Conservation (phyloP, 2,113 vertebrate species). For the Micronisus gabar region DNA sequence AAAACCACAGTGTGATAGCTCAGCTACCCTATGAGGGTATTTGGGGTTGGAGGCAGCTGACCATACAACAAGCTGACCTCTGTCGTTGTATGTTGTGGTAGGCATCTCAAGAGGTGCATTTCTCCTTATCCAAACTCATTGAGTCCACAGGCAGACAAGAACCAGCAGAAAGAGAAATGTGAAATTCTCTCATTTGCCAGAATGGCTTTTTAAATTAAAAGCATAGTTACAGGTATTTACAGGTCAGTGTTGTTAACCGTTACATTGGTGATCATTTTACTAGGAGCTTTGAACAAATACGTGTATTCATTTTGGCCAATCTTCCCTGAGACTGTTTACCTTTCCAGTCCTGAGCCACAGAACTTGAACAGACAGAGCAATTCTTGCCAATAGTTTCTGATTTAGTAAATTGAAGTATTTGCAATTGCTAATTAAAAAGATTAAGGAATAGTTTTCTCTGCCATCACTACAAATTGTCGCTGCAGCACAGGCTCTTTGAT, state of each 20-base stretch:
- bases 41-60: not conserved
- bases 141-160: not conserved
- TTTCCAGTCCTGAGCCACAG: not conserved
- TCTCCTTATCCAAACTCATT: not conserved
- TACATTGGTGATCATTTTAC: not conserved
- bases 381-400: not conserved
- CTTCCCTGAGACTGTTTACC: not conserved
- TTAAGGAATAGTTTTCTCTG: constrained; percentile 11
- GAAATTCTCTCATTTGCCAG: not conserved
- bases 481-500: not conserved
- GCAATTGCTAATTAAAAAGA: constrained; percentile 41
- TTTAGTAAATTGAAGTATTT: constrained; percentile 2
- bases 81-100: rapidly evolving
- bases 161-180: not conserved
- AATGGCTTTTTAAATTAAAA: not conserved
- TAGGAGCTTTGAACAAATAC: not conserved
- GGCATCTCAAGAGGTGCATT: not conserved
- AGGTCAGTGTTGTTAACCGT: not conserved
- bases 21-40: not conserved
- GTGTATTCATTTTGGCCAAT: not conserved
- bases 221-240: not conserved
- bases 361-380: not conserved
- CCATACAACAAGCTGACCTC: not conserved
- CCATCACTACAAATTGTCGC: constrained; percentile 15
- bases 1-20: not conserved